These are phyloP conservation scores for Rhizoglyphus robini DNA, from an alignment of 1,140 invertebrate species.

Conservation along the genomic window DNA sequence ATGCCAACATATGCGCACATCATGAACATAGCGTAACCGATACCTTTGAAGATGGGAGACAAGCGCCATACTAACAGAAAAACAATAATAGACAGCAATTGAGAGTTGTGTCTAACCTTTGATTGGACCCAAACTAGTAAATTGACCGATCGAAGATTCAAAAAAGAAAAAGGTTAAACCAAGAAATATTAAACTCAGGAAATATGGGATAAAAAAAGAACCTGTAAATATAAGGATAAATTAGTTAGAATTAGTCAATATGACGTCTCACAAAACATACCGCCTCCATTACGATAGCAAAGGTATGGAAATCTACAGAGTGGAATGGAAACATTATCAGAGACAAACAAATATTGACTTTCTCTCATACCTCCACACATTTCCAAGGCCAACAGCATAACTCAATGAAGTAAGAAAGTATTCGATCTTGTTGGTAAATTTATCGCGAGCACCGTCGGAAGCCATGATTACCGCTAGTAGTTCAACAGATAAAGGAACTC, in stretches of 20 bases:
- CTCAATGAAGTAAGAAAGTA: not conserved
- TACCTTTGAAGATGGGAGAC: constrained; percentile 43
- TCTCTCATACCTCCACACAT: not conserved
- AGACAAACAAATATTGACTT: not conserved
- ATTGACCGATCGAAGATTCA: constrained; percentile 35
- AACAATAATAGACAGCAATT: not conserved
- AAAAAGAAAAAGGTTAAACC: constrained; percentile 25
- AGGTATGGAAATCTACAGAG: constrained; percentile 42
- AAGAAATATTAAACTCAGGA: constrained; percentile 24
- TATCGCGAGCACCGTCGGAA: too few relatives aligned
- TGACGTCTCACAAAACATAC: constrained; percentile 22
- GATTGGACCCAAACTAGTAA: constrained; percentile 39
- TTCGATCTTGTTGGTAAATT: not conserved
- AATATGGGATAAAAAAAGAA: constrained; percentile 26
- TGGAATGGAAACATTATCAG: too few relatives aligned
- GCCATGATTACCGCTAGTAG: too few relatives aligned
- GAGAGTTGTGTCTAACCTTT: not conserved
- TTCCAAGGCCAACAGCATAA: not conserved
- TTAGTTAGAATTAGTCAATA: not conserved
- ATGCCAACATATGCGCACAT: constrained; percentile 36
- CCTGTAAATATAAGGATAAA: too few relatives aligned
- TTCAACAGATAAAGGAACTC: too few relatives aligned
- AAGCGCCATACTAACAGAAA: constrained; percentile 43
- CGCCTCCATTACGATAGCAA: constrained; percentile 44
- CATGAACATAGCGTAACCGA: constrained; percentile 32